Evolutionary conservation across 2,113 vertebrate genomes (phyloP), one percentile per base, ranked within the genome.

Genomic region (Cottus gobio): DNA sequence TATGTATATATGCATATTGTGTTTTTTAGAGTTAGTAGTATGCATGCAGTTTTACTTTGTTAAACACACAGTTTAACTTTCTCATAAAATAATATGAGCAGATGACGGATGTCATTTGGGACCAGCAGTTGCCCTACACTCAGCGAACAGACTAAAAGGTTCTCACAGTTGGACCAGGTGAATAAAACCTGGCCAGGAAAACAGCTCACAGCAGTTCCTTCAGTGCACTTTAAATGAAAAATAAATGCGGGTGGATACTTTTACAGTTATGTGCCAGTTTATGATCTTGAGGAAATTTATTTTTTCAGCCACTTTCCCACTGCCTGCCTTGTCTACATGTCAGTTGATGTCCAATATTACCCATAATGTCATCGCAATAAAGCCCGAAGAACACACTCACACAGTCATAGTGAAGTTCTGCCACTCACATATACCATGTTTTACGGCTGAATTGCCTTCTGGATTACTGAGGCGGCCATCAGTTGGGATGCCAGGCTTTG

Each of bases 231-330:
- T 24, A 71, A 66, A 76, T 66, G 26, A 58, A 75, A 78, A 71
- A n/a, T n/a, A 71, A 50, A 28, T 44, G 22, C 13, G 26, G 4
- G 39, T 26, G 22, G 50, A 71, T 77, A 69, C 62, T 73, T 80
- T 77, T 46, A 80, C 76, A 28, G 24, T 69, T 74, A 65, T 72
- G 28, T 75, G n/a, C 65, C 73, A 42, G 24, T 77, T 77, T 75
- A 77, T 70, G 58, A 69, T 65, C 58, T 50, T 48, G 48, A 22
- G n/a, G 12, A 79, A 63, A 80, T 70, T 2, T 28, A 36, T 73
- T 83, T 76, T 36, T 9, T 57, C 52, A 56, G n/a, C 52, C 39
- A 31, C 20, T 56, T 46, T 46, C 56, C 74, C 28, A 2, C 39
- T 44, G 11, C 24, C 42, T 73, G 56, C 48, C 12, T 1, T 7